A percentile compares a stretch with the other conserved stretches of the same genome.
phyloP scores from a whole-genome alignment of 2,888 invertebrate species.

The Cepaea hortensis region DNA sequence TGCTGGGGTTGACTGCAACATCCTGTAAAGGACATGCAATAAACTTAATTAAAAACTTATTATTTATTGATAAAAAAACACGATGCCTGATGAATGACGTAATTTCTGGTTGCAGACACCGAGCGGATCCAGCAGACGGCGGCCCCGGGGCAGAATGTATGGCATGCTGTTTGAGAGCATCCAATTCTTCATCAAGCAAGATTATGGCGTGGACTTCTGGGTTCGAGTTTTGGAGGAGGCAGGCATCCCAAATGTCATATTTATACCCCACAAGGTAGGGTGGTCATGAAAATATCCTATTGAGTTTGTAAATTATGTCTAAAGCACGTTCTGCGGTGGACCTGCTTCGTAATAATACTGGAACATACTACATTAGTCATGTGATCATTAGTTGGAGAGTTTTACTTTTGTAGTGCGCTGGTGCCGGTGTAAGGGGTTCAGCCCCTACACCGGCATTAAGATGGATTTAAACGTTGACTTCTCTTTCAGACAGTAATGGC shows the following conservation, averaged over 20 bases:
- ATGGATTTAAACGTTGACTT: too few species aligned
- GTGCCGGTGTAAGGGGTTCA: too few species aligned
- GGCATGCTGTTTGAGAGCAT: conserved; percentile 94
- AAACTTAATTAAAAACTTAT: not conserved
- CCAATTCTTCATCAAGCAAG: conserved; percentile 92
- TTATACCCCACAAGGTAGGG: conserved; percentile 85
- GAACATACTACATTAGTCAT: too few species aligned
- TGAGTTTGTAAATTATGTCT: too few species aligned
- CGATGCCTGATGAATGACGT: not conserved
- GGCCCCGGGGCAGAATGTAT: conserved; percentile 83
- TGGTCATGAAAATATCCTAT: not conserved
- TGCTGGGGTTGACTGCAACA: too few species aligned
- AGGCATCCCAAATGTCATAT: conserved; percentile 88
- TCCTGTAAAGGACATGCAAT: too few species aligned
- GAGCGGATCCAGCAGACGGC: conserved; percentile 21
- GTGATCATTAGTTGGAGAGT: too few species aligned
- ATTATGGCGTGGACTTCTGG: conserved; percentile 95
- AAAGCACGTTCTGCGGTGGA: too few species aligned
- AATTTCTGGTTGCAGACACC: conserved; percentile 39
- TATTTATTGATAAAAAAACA: not conserved
- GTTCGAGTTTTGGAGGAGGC: conserved; percentile 90
- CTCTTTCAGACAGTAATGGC: too few species aligned
- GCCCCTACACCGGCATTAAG: too few species aligned
- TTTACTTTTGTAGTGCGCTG: too few species aligned
- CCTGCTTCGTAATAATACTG: too few species aligned